Conservation (phyloP, 2,797 vertebrate genomes). For the Peromyscus eremicus region DNA sequence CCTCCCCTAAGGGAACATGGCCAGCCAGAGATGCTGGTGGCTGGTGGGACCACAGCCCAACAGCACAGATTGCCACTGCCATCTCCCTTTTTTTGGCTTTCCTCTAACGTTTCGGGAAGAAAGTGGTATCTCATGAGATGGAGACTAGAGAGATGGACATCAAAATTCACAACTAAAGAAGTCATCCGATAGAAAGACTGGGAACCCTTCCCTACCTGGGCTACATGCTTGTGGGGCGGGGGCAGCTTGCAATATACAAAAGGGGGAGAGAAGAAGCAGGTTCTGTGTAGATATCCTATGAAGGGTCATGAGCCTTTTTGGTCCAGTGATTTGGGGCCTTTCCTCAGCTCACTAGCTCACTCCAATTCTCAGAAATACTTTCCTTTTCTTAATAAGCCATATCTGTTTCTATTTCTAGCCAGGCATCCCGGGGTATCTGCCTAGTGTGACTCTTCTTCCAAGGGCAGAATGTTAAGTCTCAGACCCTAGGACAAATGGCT, state of each 20-base stretch:
- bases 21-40: constrained; percentile 1
- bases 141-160: not conserved
- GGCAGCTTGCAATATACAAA: not conserved
- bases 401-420: not conserved
- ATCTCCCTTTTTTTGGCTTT: not conserved
- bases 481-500: not conserved
- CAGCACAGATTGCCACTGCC: not conserved
- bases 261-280: too few relatives aligned
- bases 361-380: not conserved
- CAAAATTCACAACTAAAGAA: not conserved
- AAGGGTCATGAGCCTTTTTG: not conserved
- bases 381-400: not conserved
- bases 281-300: not conserved
- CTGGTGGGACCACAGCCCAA: not conserved
- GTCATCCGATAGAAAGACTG: not conserved
- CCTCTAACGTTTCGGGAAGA: not conserved
- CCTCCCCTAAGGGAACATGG: constrained; percentile 46
- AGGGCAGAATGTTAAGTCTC: not conserved
- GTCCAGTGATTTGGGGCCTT: not conserved
- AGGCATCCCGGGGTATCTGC: not conserved
- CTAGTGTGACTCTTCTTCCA: not conserved
- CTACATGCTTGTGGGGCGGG: not conserved
- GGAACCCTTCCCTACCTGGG: not conserved
- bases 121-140: not conserved
- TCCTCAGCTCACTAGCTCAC: not conserved